Conservation (phyloP, 2,113 vertebrate species). For the Mus pahari region DNA sequence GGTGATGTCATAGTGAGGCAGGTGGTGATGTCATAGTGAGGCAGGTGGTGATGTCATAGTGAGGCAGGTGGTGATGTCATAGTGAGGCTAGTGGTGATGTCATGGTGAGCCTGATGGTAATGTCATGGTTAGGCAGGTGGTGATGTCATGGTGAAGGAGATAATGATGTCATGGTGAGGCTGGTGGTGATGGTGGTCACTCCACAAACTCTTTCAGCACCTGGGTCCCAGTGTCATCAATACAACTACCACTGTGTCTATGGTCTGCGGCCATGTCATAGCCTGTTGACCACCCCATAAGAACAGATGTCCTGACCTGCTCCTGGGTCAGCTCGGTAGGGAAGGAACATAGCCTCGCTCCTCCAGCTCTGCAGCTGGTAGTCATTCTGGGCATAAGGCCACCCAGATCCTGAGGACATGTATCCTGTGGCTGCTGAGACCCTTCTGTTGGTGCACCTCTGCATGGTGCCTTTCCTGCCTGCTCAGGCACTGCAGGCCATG, state of each 20-base stretch:
- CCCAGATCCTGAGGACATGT: not conserved
- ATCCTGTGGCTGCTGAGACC: not conserved
- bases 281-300: not conserved
- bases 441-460: not conserved
- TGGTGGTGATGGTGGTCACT: not conserved
- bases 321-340: not conserved
- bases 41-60: not conserved
- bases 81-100: not conserved
- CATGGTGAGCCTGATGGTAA: accelerated
- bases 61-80: not conserved
- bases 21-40: not conserved
- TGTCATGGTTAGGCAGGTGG: accelerated
- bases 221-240: no score
- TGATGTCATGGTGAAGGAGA: not conserved
- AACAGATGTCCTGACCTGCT: not conserved
- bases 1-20: accelerated
- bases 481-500: not conserved
- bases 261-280: not conserved
- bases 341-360: not conserved
- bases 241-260: not conserved
- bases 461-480: no score
- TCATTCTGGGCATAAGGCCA: not conserved
- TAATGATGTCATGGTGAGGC: not conserved
- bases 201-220: not conserved
- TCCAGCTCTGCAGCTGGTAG: not conserved